phyloP scores from a whole-genome alignment of 2,113 vertebrate species.

The Albula glossodonta region DNA sequence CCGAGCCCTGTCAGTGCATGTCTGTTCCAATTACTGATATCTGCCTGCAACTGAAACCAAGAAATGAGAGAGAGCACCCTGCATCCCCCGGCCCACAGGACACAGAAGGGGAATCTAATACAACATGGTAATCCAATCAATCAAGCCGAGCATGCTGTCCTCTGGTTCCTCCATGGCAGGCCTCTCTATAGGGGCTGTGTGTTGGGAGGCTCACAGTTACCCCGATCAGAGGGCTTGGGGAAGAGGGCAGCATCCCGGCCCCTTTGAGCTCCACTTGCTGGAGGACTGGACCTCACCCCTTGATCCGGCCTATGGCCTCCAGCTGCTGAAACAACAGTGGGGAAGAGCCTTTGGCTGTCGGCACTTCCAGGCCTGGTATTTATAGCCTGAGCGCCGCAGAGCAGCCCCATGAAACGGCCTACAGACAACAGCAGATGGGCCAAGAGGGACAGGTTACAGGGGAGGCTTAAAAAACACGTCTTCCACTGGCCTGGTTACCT shows the following conservation, averaged over 20 bases:
- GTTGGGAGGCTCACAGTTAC: background rate
- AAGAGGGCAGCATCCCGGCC: background rate
- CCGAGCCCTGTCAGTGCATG: too few species aligned
- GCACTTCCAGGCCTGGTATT: background rate
- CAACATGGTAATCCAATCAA: background rate
- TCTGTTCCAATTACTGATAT: too few species aligned
- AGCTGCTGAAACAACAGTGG: background rate
- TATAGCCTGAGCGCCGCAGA: background rate
- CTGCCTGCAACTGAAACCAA: too few species aligned
- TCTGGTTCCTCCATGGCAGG: background rate
- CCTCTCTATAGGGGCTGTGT: background rate
- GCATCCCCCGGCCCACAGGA: background rate
- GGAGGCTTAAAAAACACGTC: background rate
- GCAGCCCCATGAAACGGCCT: background rate
- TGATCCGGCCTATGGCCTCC: background rate
- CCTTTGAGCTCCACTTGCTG: background rate
- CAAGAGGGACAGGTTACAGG: background rate
- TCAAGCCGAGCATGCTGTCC: background rate
- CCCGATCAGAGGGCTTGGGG: background rate
- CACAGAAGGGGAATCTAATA: background rate
- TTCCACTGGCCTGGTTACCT: too few species aligned
- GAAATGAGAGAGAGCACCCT: background rate
- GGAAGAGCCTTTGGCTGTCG: background rate
- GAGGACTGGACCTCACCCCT: background rate
- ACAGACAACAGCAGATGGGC: background rate